phyloP scores from a whole-genome alignment of 2,797 vertebrate species.

The Hirundo rustica region DNA sequence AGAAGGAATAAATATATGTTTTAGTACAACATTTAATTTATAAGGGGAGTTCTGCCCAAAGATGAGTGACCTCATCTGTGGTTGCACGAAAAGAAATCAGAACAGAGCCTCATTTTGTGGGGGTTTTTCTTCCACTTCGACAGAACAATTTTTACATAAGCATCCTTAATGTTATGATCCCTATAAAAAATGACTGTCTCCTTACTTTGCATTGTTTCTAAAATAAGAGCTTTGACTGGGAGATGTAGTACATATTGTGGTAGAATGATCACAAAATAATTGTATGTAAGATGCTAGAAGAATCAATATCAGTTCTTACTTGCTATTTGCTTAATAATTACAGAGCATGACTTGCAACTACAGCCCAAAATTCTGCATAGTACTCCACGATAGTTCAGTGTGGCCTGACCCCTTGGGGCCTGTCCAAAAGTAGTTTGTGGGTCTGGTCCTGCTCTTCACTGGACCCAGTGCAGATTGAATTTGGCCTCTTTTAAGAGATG shows the following conservation, averaged over 20 bases:
- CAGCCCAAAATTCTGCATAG: background rate
- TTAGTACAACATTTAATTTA: background rate
- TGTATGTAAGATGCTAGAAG: background rate
- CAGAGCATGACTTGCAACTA: background rate
- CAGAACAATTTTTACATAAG: background rate
- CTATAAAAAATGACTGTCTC: background rate
- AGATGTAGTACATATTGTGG: background rate
- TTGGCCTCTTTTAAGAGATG: background rate
- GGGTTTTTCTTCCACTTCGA: background rate
- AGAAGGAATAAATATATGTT: background rate
- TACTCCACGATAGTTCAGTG: background rate
- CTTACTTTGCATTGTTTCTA: background rate
- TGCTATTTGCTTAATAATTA: background rate
- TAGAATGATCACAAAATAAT: background rate
- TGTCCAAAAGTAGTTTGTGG: background rate
- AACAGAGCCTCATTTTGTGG: background rate
- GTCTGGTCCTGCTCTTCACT: background rate
- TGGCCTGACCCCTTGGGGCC: fast-evolving
- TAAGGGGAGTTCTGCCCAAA: background rate
- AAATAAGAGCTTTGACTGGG: background rate
- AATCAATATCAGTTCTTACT: background rate
- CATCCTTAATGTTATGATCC: background rate
- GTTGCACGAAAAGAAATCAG: background rate
- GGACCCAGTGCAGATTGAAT: background rate
- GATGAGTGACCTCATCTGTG: background rate